Evolutionary conservation across 2,888 invertebrate genomes (phyloP).

Genomic region (Drosophila neonasuta): DNA sequence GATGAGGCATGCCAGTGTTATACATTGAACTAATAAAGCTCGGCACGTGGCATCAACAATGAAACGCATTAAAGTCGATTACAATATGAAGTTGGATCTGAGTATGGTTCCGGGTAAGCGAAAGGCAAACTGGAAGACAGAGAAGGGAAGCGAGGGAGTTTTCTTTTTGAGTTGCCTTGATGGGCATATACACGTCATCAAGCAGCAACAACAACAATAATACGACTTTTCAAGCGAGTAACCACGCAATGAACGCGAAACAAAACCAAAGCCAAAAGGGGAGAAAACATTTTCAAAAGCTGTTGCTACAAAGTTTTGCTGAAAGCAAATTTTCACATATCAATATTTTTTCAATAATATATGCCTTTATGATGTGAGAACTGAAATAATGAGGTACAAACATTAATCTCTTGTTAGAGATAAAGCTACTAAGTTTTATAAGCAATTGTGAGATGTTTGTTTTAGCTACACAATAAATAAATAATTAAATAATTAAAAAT

Average conservation of each 20-base stretch:
- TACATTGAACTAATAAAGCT: slow-evolving; percentile 82
- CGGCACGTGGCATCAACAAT: slow-evolving; percentile 83
- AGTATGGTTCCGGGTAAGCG: slow-evolving; percentile 3
- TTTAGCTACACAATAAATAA: no score
- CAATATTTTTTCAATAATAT: neutral
- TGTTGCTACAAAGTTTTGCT: neutral
- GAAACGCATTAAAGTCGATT: slow-evolving; percentile 83
- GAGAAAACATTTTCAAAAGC: slow-evolving; percentile 26
- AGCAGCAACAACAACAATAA: slow-evolving; percentile 38
- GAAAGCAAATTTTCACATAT: slow-evolving; percentile 4
- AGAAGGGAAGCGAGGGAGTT: slow-evolving; percentile 4
- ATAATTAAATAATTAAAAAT: no score
- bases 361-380: neutral
- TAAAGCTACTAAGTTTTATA: neutral
- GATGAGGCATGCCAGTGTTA: slow-evolving; percentile 64
- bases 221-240: slow-evolving; percentile 43
- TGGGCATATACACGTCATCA: slow-evolving; percentile 49
- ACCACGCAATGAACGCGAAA: slow-evolving; percentile 30
- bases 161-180: slow-evolving; percentile 32
- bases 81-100: slow-evolving; percentile 75
- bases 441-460: neutral
- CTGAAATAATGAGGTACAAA: neutral
- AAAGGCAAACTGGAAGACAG: neutral
- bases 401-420: neutral
- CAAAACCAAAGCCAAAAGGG: neutral